Conservation (phyloP, 2,113 vertebrate genomes). For the Odocoileus virginianus region DNA sequence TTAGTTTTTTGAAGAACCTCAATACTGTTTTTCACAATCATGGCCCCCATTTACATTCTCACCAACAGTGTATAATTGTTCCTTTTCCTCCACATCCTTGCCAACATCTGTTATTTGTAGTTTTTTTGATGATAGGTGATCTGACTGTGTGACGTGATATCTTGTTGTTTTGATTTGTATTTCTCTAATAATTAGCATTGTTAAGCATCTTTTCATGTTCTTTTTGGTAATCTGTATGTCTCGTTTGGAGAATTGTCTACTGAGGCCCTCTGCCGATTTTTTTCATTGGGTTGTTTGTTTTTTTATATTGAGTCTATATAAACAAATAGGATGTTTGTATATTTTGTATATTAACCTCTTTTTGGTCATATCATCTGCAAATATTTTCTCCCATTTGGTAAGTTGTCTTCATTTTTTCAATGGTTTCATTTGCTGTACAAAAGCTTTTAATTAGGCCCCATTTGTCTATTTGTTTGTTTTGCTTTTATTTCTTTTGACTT, state of each 20-base stretch:
- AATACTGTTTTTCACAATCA: not conserved
- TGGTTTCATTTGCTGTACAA: not conserved
- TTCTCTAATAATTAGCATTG: not conserved
- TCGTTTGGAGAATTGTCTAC: not conserved
- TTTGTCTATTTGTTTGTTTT: not conserved
- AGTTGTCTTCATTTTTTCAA: not conserved
- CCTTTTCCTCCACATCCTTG: not conserved
- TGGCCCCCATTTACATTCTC: not conserved
- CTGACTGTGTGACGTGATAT: not conserved
- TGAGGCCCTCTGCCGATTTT: not conserved
- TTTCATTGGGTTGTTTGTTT: not conserved
- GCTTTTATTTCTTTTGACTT: not conserved
- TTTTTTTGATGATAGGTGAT: not conserved
- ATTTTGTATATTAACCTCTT: not conserved
- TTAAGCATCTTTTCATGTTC: not conserved
- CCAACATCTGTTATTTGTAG: not conserved
- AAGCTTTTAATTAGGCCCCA: not conserved
- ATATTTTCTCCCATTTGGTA: not conserved
- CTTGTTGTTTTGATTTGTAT: not conserved
- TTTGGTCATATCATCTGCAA: not conserved
- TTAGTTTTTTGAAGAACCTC: not conserved
- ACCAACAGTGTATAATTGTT: not conserved
- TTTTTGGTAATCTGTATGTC: not conserved
- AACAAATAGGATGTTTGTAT: not conserved
- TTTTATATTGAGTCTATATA: not conserved